Percentiles rank a stretch among this genome's conserved stretches.
Conservation (phyloP, 2,797 vertebrate species). For the Phoebastria nigripes region DNA sequence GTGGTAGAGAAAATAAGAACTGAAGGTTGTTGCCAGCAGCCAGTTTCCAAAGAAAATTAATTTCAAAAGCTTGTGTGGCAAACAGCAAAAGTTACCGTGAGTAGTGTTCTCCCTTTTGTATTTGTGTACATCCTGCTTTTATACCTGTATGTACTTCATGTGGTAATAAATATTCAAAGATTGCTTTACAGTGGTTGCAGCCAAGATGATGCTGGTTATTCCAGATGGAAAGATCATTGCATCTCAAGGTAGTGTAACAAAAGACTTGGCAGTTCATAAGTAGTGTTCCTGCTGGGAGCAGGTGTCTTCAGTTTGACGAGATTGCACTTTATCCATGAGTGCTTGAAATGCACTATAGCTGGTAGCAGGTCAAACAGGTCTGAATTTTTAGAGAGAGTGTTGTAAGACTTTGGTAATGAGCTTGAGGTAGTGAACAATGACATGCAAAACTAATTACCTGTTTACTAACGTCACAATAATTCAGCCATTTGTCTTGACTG, state of each 20-base stretch:
- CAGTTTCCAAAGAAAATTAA: background rate
- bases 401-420: constrained; percentile 60
- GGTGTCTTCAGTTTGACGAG: constrained; percentile 75
- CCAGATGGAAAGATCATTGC: constrained; percentile 75
- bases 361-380: constrained; percentile 63
- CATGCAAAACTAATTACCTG: constrained; percentile 69
- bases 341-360: constrained; percentile 63
- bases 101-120: background rate
- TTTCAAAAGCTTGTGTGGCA: background rate
- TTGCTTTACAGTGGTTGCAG: constrained; percentile 34
- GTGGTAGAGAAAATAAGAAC: background rate
- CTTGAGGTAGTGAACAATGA: constrained; percentile 64
- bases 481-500: constrained; percentile 63
- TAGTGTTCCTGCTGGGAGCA: constrained; percentile 71
- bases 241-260: constrained; percentile 70
- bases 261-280: constrained; percentile 74
- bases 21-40: background rate
- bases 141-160: background rate
- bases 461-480: constrained; percentile 74
- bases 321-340: constrained; percentile 68
- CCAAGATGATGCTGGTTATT: constrained; percentile 60
- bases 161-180: constrained; percentile 51
- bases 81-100: background rate
- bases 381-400: constrained; percentile 56
- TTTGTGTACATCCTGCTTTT: constrained; percentile 6